These are phyloP conservation scores for Diachasmimorpha longicaudata DNA, from an alignment of 1,140 invertebrate species.

Conservation along the genomic window DNA sequence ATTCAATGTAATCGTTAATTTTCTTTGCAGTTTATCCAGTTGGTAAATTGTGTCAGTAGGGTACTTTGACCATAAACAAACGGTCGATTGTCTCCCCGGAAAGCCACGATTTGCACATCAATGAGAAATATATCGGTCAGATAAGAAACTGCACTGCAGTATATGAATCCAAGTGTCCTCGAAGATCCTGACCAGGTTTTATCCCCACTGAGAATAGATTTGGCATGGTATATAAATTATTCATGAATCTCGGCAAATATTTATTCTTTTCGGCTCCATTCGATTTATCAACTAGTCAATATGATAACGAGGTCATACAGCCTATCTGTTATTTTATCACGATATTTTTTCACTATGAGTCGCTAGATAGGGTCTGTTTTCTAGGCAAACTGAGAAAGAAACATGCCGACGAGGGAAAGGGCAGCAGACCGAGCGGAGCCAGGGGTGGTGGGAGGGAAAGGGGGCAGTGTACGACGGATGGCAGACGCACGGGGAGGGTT, in stretches of 20 bases:
- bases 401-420: background rate
- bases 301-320: background rate
- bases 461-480: background rate
- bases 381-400: background rate
- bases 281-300: background rate
- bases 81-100: background rate
- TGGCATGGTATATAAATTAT: too few species aligned
- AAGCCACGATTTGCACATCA: background rate
- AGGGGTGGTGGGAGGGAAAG: background rate
- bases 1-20: background rate
- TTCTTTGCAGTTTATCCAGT: background rate
- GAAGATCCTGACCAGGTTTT: background rate
- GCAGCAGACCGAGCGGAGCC: slow-evolving; percentile 3
- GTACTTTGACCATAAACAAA: background rate
- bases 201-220: background rate
- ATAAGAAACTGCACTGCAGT: background rate
- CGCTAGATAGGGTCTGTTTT: background rate
- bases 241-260: background rate
- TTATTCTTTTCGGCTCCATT: background rate
- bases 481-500: slow-evolving; percentile 19
- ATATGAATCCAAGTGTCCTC: background rate
- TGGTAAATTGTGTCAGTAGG: background rate
- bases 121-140: background rate
- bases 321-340: background rate
- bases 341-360: background rate